Evolutionary conservation across 2,888 invertebrate genomes (phyloP), one percentile per base, ranked within the genome.

Genomic region (Chesias legatella): DNA sequence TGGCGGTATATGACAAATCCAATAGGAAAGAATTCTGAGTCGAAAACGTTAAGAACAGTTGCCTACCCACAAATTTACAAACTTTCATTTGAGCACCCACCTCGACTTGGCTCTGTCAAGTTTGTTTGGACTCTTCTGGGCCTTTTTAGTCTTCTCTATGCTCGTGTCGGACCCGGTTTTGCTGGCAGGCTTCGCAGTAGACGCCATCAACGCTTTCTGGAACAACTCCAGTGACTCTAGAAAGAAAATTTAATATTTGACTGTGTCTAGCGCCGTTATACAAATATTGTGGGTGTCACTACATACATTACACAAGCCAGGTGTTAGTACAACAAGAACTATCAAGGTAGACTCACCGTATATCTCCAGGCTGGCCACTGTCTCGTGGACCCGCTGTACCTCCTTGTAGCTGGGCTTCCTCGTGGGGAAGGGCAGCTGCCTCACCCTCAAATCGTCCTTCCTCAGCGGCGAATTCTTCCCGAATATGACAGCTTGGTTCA

Each of bases 341-440:
- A n/a, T n/a, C n/a, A n/a, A n/a, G n/a, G 26, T 1, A 9, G 7
- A 54, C 83, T 75, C 70, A 93, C 94, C 92, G 73, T 94, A 93
- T 22, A 94, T 88, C 60, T 91, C 90, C 27, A 92, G 76, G 34
- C 90, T 89, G 10, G 93, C 89, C 5, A 96, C 79, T 29, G 93
- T 83, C 33, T 90, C 90, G 55, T 94, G 93, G 0, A 95, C 93
- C 46, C 95, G 82, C 65, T 92, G 90, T 1, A 95, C 91, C 83
- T 97, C 96, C 34, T 91, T 93, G 58, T 92, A 94, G 0, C 95
- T 95, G 0, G 97, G 94, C 55, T 95, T 90, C 54, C 93, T 88
- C 0, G 96, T 96, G 0, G 94, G 92, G 77, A 97, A 95, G 0
- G 97, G 96, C 50, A 97, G 89, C 10, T 90, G 90, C 53, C 94